phyloP scores from a whole-genome alignment of 2,113 vertebrate species.

The Zosterops lateralis region DNA sequence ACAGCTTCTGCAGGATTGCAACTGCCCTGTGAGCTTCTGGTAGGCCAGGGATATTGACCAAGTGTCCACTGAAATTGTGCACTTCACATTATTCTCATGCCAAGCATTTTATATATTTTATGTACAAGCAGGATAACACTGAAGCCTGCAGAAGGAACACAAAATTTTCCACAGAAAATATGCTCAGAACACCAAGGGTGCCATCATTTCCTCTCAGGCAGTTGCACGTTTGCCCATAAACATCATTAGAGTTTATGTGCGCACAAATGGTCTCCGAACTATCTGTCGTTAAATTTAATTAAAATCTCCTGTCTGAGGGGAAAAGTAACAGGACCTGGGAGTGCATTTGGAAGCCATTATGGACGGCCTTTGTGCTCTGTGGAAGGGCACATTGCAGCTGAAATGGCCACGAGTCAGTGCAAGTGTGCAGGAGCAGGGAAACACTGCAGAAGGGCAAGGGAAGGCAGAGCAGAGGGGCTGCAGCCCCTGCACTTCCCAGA shows the following conservation, averaged over 20 bases:
- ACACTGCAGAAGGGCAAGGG: not conserved
- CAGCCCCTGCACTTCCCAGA: not conserved
- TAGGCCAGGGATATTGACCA: not conserved
- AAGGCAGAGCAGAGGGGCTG: not conserved
- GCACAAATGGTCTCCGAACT: not conserved
- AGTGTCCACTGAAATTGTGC: not conserved
- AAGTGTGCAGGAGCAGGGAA: not conserved
- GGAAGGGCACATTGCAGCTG: not conserved
- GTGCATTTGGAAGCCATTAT: not conserved
- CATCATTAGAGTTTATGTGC: not conserved
- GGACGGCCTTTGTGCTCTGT: not conserved
- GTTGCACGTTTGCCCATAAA: not conserved
- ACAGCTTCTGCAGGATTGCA: not conserved
- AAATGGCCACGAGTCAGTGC: not conserved
- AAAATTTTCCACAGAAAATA: not conserved
- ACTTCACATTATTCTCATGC: not conserved
- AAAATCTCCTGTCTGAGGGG: not conserved
- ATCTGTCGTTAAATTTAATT: not conserved
- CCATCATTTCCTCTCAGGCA: not conserved
- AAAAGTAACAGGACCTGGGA: not conserved
- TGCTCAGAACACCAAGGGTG: not conserved
- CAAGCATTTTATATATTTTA: not conserved
- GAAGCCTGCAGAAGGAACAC: not conserved
- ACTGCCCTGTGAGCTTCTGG: not conserved
- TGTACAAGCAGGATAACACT: not conserved